phyloP scores from a whole-genome alignment of 64 coral and sea anemone genomes.

The Platygyra sinensis region DNA sequence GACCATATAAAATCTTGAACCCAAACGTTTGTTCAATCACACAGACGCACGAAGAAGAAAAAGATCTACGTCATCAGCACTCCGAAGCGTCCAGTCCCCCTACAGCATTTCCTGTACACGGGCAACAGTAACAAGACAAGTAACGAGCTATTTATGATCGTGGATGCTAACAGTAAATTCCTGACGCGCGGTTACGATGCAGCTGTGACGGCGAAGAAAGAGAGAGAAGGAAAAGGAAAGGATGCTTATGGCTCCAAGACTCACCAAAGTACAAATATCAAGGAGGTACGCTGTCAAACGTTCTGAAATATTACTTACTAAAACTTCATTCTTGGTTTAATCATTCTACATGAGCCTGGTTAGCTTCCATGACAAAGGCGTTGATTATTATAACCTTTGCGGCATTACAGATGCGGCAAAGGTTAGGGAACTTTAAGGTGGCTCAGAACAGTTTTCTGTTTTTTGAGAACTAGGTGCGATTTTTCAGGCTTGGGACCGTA shows the following conservation, averaged over 20 bases:
- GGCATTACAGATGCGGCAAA: too few relatives aligned
- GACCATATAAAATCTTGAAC: neutral
- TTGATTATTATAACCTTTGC: too few relatives aligned
- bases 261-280: constrained; percentile 54
- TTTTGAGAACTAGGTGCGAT: too few relatives aligned
- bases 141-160: constrained; percentile 88
- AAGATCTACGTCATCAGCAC: constrained; percentile 96
- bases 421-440: too few relatives aligned
- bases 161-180: constrained; percentile 77
- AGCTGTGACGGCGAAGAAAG: constrained; percentile 88
- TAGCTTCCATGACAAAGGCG: neutral
- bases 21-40: neutral
- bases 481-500: too few relatives aligned
- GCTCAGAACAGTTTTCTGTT: too few relatives aligned
- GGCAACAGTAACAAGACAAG: constrained; percentile 97
- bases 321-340: neutral
- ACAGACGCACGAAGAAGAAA: constrained; percentile 89
- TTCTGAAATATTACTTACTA: neutral
- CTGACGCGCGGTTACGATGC: constrained; percentile 81
- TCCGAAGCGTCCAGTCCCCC: constrained; percentile 85
- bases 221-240: constrained; percentile 79
- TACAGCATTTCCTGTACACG: constrained; percentile 93
- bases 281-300: constrained; percentile 43
- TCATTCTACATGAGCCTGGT: neutral
- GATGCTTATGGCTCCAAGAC: constrained; percentile 82